Conservation (phyloP, 1,140 invertebrate species). For the Myzus persicae region DNA sequence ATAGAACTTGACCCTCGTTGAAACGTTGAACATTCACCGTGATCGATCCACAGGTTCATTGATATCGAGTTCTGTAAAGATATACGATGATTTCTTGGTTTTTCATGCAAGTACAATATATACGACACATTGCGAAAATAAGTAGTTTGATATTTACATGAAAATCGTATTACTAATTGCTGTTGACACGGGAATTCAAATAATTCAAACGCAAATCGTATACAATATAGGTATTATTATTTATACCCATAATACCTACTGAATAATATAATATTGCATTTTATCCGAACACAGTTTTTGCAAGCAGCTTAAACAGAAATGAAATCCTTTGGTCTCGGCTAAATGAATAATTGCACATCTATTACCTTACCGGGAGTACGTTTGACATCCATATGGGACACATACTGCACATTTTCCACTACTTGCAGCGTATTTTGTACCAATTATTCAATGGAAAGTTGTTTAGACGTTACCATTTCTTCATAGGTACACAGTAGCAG, state of each 20-base stretch:
- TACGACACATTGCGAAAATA: not conserved
- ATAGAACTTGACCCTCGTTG: constrained; percentile 40
- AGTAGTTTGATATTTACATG: not conserved
- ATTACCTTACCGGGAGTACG: constrained; percentile 19
- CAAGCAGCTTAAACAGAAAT: not conserved
- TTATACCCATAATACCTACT: not conserved
- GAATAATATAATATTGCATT: not conserved
- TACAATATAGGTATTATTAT: not conserved
- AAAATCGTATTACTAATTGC: not conserved
- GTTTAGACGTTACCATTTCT: not conserved
- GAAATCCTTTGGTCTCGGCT: not conserved
- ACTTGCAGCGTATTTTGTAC: not conserved
- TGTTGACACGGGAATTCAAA: constrained; percentile 14
- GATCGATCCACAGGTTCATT: not conserved
- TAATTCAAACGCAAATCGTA: not conserved
- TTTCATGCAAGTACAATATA: not conserved
- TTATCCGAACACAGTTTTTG: not conserved
- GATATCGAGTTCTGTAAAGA: not conserved
- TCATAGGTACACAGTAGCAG: not conserved
- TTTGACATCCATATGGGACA: not conserved
- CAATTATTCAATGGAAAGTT: constrained; percentile 31
- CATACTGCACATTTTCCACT: not conserved
- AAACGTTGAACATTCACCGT: not conserved
- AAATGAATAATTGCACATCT: not conserved
- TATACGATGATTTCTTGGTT: not conserved